Conservation (phyloP, 2,113 vertebrate species). For the Pachyramphus minor region DNA sequence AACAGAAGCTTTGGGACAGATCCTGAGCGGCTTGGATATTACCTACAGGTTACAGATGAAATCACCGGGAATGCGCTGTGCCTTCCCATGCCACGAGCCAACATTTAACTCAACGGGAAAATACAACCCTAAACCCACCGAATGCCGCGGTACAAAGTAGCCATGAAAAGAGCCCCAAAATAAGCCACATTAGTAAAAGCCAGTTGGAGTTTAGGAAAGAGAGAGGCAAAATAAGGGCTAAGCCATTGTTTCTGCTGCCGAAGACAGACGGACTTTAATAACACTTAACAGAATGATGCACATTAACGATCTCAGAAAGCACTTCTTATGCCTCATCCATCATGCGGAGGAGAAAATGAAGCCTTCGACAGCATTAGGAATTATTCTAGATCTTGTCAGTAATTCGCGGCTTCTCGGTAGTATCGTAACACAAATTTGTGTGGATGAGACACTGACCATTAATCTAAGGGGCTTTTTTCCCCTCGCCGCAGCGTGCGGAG, state of each 20-base stretch:
- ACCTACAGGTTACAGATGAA: not conserved
- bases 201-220: conserved; percentile 28
- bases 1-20: not conserved
- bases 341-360: conserved; percentile 78
- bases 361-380: conserved; percentile 81
- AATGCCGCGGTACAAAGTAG: not conserved
- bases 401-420: conserved; percentile 76
- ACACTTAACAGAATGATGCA: conserved; percentile 80
- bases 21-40: not conserved
- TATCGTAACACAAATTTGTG: conserved; percentile 77
- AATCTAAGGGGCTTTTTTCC: conserved; percentile 70
- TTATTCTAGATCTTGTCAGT: conserved; percentile 84
- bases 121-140: not conserved
- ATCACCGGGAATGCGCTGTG: not conserved
- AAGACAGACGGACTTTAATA: conserved; percentile 82
- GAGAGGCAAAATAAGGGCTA: conserved; percentile 59
- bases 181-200: not conserved
- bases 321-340: conserved; percentile 79
- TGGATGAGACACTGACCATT: conserved; percentile 79
- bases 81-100: not conserved
- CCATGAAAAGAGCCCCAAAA: conserved; percentile 6
- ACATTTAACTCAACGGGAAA: conserved; percentile 10
- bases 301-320: conserved; percentile 81
- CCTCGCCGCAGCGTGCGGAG: conserved; percentile 50
- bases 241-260: conserved; percentile 71